phyloP scores from a whole-genome alignment of 2,113 vertebrate species.

The Pangasianodon hypophthalmus region DNA sequence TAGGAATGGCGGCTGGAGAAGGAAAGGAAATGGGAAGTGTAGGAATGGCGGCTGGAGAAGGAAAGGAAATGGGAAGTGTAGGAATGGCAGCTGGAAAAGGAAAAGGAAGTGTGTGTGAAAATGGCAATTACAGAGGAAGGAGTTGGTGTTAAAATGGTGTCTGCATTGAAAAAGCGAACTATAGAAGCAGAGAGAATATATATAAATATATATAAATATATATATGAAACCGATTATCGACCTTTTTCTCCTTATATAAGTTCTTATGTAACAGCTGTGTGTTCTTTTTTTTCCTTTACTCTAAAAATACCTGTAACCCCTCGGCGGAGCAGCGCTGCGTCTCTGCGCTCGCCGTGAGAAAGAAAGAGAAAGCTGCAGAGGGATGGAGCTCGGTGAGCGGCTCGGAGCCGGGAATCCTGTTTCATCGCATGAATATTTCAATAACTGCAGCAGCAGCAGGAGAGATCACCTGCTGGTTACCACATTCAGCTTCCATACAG shows the following conservation, averaged over 20 bases:
- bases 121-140: neutral
- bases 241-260: constrained; percentile 25
- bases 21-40: too few species aligned
- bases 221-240: neutral
- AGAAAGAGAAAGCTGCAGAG: neutral
- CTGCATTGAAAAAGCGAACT: neutral
- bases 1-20: too few species aligned
- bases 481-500: neutral
- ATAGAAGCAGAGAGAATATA: neutral
- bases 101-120: neutral
- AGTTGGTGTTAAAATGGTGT: neutral
- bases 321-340: neutral
- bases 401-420: constrained; percentile 32
- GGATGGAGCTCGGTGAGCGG: neutral
- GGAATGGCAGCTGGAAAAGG: neutral
- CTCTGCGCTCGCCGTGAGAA: neutral
- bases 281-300: neutral
- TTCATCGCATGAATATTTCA: constrained; percentile 56
- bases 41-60: too few species aligned
- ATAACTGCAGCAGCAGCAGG: constrained; percentile 44
- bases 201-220: neutral
- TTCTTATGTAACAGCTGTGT: constrained; percentile 1
- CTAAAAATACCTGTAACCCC: constrained; percentile 46
- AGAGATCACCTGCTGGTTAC: constrained; percentile 22
- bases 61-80: neutral